Conservation (phyloP, 2,797 vertebrate species). For the Pseudotriccus pelzelni region DNA sequence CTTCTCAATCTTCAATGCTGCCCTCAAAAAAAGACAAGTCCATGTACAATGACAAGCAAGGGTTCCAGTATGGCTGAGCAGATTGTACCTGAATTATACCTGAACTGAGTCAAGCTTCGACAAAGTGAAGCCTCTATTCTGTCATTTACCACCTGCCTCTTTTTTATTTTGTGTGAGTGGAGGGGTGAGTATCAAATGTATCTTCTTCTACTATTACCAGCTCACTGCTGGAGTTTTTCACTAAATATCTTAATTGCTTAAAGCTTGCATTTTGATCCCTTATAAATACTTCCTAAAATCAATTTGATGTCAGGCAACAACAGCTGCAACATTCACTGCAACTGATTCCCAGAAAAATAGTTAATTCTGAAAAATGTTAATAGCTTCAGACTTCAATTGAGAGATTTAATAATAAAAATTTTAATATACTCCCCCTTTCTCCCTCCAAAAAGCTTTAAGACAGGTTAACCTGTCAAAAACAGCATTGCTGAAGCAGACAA, state of each 20-base stretch:
- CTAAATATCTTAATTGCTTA: slow-evolving; percentile 46
- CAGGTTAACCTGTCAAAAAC: slow-evolving; percentile 53
- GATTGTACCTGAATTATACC: background rate
- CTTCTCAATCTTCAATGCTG: background rate
- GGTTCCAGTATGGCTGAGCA: background rate
- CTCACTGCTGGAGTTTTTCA: slow-evolving; percentile 2
- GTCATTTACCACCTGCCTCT: background rate
- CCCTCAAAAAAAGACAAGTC: background rate
- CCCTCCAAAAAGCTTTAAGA: background rate
- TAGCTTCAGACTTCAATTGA: slow-evolving; percentile 23
- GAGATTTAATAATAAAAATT: slow-evolving; percentile 61
- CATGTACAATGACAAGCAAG: background rate
- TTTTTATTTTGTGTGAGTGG: background rate
- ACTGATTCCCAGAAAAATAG: slow-evolving; percentile 32
- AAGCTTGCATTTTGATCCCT: slow-evolving; percentile 32
- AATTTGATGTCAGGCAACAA: slow-evolving; percentile 33
- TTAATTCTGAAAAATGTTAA: slow-evolving; percentile 57
- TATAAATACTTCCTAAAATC: slow-evolving; percentile 42
- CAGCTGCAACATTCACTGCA: slow-evolving; percentile 6
- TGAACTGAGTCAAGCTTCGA: background rate
- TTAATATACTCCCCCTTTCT: background rate
- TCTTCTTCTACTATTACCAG: background rate
- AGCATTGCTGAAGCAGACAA: slow-evolving; percentile 21
- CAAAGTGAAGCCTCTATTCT: background rate
- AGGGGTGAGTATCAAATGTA: background rate